Conservation (phyloP, 2,888 invertebrate species). For the Podotricha telesiphe region DNA sequence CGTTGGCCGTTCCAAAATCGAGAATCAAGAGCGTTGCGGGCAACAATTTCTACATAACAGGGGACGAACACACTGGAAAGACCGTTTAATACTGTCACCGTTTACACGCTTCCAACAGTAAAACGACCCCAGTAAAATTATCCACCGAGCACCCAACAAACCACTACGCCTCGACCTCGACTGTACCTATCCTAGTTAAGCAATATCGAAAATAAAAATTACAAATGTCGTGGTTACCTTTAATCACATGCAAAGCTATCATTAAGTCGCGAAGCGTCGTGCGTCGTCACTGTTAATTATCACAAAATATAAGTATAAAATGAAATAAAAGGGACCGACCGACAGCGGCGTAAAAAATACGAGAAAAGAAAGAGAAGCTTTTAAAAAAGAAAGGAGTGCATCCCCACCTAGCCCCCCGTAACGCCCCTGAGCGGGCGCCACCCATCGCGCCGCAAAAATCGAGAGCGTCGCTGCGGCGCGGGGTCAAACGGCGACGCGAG, state of each 20-base stretch:
- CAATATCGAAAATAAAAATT: conserved; percentile 67
- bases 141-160: conserved; percentile 57
- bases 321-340: conserved; percentile 80
- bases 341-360: conserved; percentile 81
- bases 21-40: conserved; percentile 33
- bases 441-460: conserved; percentile 87
- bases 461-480: conserved; percentile 83
- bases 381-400: conserved; percentile 83
- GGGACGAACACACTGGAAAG: conserved; percentile 59
- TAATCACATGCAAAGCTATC: conserved; percentile 81
- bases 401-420: conserved; percentile 68
- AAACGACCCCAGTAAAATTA: conserved; percentile 59
- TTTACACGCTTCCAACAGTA: conserved; percentile 62
- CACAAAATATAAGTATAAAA: conserved; percentile 76
- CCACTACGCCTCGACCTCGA: conserved; percentile 46
- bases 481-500: conserved; percentile 83
- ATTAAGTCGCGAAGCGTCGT: conserved; percentile 77
- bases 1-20: conserved; percentile 35
- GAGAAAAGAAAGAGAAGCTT: conserved; percentile 83
- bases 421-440: conserved; percentile 82
- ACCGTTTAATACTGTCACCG: conserved; percentile 63
- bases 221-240: conserved; percentile 75
- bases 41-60: conserved; percentile 35
- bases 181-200: conserved; percentile 51
- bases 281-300: conserved; percentile 82